Evolutionary conservation across 2,797 vertebrate species (phyloP).

Genomic region (Gymnocypris eckloni): DNA sequence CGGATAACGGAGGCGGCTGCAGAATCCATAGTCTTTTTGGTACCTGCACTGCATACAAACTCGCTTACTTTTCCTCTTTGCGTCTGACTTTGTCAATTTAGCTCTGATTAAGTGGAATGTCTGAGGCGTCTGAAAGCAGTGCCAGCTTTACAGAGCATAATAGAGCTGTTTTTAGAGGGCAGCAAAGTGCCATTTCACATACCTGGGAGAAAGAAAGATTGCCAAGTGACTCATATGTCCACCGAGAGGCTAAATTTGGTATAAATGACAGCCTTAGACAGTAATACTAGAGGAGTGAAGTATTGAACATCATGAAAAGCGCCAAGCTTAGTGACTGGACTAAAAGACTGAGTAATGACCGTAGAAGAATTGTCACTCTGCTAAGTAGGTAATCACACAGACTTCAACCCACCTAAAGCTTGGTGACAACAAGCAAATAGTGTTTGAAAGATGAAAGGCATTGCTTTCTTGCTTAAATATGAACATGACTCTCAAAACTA

Average conservation of each 20-base stretch:
- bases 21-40: constrained; percentile 32
- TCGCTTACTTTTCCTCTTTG: constrained; percentile 20
- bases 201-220: constrained; percentile 7
- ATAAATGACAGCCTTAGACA: constrained; percentile 50
- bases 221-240: constrained; percentile 2
- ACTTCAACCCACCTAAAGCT: not conserved
- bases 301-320: constrained; percentile 12
- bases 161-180: constrained; percentile 5
- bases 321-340: constrained; percentile 17
- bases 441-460: not conserved
- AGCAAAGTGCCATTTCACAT: constrained; percentile 24
- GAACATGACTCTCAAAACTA: not conserved
- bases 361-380: not conserved
- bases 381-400: constrained; percentile 38
- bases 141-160: not conserved
- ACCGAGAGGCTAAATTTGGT: constrained; percentile 41
- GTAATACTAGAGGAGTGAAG: constrained; percentile 16
- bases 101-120: constrained; percentile 15
- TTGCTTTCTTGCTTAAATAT: not conserved
- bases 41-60: constrained; percentile 16
- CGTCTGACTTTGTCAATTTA: constrained; percentile 15
- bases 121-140: constrained; percentile 25
- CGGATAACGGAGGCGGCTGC: not conserved
- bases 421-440: constrained; percentile 3
- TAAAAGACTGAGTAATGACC: constrained; percentile 28